phyloP scores from a whole-genome alignment of 92 coral and sea anemone species.

The Porites cylindrica region DNA sequence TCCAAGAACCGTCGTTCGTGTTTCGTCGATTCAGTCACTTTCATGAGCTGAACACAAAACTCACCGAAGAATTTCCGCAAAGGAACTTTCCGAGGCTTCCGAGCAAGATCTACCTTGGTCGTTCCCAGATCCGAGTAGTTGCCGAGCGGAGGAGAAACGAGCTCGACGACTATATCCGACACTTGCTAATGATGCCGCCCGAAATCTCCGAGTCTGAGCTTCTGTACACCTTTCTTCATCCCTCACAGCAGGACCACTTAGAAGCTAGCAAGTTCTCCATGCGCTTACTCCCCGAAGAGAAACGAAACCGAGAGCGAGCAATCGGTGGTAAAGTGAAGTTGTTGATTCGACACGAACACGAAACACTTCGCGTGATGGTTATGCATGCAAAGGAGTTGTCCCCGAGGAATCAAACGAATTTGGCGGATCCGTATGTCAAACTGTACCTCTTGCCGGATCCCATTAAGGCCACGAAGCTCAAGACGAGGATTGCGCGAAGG shows the following conservation, averaged over 20 bases:
- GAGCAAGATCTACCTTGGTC: constrained; percentile 92
- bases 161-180: constrained; percentile 88
- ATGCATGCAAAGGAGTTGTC: constrained; percentile 95
- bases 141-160: constrained; percentile 98
- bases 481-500: constrained; percentile 94
- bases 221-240: constrained; percentile 93
- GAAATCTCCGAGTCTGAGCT: constrained; percentile 85
- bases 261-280: constrained; percentile 85
- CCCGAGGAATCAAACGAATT: constrained; percentile 78
- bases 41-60: constrained; percentile 92
- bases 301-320: constrained; percentile 79
- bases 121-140: constrained; percentile 97
- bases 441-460: constrained; percentile 97
- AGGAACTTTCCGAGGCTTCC: constrained; percentile 87
- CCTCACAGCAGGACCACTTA: constrained; percentile 78
- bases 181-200: constrained; percentile 81
- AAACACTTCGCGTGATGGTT: constrained; percentile 88
- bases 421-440: constrained; percentile 98
- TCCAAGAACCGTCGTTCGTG: constrained; percentile 83
- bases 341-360: constrained; percentile 79
- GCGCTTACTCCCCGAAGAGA: constrained; percentile 93
- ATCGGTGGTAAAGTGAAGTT: constrained; percentile 92
- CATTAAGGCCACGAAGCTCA: constrained; percentile 90
- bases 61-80: constrained; percentile 86
- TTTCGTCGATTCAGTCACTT: constrained; percentile 97